Conservation (phyloP, 2,888 invertebrate species). For the Timema cristinae region DNA sequence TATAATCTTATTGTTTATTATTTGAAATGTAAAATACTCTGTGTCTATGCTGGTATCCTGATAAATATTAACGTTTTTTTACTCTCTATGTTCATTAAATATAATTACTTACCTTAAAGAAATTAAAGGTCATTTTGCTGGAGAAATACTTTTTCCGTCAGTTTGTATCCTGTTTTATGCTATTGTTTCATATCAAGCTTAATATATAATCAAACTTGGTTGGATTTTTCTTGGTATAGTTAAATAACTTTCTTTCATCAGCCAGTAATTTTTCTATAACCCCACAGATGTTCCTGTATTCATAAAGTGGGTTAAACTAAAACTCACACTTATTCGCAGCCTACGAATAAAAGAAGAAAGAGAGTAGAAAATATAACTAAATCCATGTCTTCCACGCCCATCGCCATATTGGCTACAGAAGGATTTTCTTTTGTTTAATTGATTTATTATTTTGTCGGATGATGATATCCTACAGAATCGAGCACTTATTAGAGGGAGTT, state of each 20-base stretch:
- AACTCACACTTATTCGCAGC: not conserved
- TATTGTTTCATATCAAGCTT: no score
- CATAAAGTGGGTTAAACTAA: not conserved
- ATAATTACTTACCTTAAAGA: not conserved
- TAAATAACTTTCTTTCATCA: no score
- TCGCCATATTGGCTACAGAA: not conserved
- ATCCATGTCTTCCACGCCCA: not conserved
- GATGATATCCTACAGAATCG: not conserved
- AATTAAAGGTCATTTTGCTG: not conserved
- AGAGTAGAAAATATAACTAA: not conserved
- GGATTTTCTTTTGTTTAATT: not conserved
- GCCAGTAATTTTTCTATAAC: no score
- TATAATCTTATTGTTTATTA: not conserved
- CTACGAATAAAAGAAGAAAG: not conserved
- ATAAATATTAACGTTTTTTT: not conserved
- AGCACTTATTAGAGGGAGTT: not conserved
- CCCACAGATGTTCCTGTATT: no score
- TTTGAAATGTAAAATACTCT: not conserved
- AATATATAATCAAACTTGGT: no score
- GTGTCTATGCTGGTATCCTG: no score
- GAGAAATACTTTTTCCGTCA: constrained; percentile 9
- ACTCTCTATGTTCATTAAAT: not conserved
- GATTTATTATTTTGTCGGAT: not conserved
- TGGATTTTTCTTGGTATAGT: no score
- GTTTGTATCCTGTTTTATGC: no score